phyloP scores from a whole-genome alignment of 1,140 invertebrate species.

The Pararge aegeria region DNA sequence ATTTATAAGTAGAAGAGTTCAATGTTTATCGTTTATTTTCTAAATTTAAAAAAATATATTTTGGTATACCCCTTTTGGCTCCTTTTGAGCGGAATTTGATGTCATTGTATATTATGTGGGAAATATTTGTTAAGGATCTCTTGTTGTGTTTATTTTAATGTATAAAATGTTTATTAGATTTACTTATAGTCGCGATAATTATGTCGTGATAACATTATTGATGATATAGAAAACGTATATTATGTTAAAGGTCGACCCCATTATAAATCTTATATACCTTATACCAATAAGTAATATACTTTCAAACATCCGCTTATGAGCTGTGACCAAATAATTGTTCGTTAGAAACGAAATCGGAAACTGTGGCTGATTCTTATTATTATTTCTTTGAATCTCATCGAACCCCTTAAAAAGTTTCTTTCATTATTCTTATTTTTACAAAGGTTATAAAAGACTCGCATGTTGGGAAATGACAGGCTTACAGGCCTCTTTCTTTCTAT shows the following conservation, averaged over 20 bases:
- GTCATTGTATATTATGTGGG: slow-evolving; percentile 2
- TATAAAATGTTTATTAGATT: neutral
- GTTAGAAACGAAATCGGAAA: no score
- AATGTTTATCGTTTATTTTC: slow-evolving; percentile 14
- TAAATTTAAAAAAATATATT: slow-evolving; percentile 25
- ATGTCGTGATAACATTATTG: neutral
- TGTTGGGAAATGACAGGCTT: no score
- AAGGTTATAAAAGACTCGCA: no score
- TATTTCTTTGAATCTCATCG: no score
- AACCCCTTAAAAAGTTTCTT: no score
- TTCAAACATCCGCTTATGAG: no score
- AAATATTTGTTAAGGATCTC: slow-evolving; percentile 6
- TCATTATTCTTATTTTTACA: no score
- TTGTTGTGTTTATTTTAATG: slow-evolving; percentile 1
- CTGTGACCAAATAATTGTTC: no score
- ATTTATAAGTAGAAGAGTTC: neutral
- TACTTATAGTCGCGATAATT: neutral
- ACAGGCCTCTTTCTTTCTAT: no score
- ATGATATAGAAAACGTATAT: neutral
- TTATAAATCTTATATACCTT: neutral
- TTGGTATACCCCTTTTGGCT: slow-evolving; percentile 34
- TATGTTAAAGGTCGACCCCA: neutral
- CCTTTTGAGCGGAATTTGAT: slow-evolving; percentile 21
- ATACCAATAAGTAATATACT: no score
- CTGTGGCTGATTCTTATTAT: no score